Evolutionary conservation across 2,113 vertebrate genomes (phyloP).

Genomic region (Myrmophylax atrothorax): DNA sequence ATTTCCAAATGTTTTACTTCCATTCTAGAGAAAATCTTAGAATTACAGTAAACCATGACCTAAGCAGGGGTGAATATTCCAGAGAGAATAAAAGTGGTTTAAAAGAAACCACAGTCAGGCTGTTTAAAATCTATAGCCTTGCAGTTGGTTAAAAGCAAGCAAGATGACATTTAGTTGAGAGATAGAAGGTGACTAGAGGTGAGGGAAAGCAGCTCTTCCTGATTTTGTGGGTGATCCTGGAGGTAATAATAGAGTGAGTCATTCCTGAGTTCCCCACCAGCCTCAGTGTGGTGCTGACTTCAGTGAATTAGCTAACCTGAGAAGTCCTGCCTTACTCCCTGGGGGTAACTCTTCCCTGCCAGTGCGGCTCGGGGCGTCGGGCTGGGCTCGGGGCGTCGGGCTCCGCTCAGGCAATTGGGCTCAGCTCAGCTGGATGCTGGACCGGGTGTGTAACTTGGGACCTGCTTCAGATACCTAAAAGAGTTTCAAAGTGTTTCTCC

Average conservation of each 20-base stretch:
- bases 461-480: not conserved
- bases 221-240: not conserved
- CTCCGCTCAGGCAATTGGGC: not conserved
- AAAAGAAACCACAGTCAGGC: not conserved
- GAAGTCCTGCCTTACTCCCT: not conserved
- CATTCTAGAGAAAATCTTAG: not conserved
- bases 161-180: not conserved
- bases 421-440: not conserved
- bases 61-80: not conserved
- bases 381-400: not conserved
- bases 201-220: not conserved
- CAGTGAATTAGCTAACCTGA: not conserved
- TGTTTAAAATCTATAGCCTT: not conserved
- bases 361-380: not conserved
- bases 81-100: not conserved
- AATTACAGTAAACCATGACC: not conserved
- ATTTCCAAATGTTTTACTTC: not conserved
- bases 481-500: too few relatives aligned
- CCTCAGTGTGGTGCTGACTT: not conserved
- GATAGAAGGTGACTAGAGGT: not conserved
- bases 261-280: not conserved
- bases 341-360: not conserved
- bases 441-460: accelerated
- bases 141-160: not conserved
- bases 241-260: not conserved